Evolutionary conservation across 2,888 invertebrate genomes (phyloP), one percentile per base, ranked within the genome.

Genomic region (Perizoma affinitatum): DNA sequence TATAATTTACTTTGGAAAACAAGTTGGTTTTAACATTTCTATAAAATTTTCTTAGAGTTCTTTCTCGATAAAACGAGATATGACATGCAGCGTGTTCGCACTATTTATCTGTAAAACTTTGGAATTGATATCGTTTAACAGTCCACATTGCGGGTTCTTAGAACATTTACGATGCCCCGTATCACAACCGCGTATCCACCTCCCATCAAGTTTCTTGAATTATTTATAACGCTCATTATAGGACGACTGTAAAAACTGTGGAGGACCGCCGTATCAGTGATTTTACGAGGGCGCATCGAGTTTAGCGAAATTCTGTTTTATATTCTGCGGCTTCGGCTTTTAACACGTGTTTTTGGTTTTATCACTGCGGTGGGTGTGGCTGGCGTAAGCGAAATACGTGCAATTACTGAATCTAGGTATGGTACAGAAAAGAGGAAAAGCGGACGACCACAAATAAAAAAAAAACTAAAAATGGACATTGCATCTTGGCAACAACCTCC

Each of bases 171-270:
- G 61, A 61, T 48, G 11, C 35, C 49, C 22, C 11, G 56, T 56
- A 57, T 54, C 56, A 50, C 56, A 53, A 51, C 55, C 55, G 55
- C 61, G n/a, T 57, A 68, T 55, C 48, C 63, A 42, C 57, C 51
- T 57, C 60, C 68, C 65, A 54, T 66, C 70, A 68, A 58, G 60
- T 63, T 57, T 54, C 63, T 53, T 70, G 70, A 74, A 72, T 74
- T 73, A 76, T 76, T 73, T 74, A 75, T 68, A 69, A 61, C 54
- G 55, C 57, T 64, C 63, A 61, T 65, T 67, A 64, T 51, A 44
- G 54, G 44, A 61, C 51, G 61, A 66, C 53, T 61, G 69, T 73
- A 74, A 74, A 66, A 76, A 72, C 70, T 73, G 71, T 62, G 68
- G 69, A 66, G 69, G 72, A 66, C 58, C 56, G 58, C 61, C 45